Evolutionary conservation across 2,113 vertebrate genomes (phyloP), one percentile per base, ranked within the genome.

Genomic region (Lycocorax pyrrhopterus): DNA sequence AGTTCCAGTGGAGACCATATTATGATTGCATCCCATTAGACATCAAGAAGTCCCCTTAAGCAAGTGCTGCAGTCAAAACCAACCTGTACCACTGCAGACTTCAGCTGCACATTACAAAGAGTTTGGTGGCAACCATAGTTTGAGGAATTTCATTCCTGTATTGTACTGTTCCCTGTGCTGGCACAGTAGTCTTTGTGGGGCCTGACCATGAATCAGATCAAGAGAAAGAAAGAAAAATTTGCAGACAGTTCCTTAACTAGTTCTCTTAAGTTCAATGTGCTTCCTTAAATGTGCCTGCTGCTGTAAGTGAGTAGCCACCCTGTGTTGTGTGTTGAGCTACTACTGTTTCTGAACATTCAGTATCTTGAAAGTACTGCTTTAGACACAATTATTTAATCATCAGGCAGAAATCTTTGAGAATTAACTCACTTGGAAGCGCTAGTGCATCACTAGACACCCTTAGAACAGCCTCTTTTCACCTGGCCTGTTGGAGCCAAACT

Each of bases 261-360:
- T 46, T 84, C 10, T 59, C 13, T 56, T 69, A 27, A 33, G 49
- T 16, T 32, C 41, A 25, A 14, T 53, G 8, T 62, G 30, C 46
- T 68, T 85, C 23, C 29, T 63, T 72, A 67, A 35, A 25, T 20
- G 39, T 41, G 6, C 20, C 39, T 63, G 23, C 47, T 73, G 67
- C 37, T 41, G 15, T 12, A 46, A 37, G 47, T 25, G 58, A 39
- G 10, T 33, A 35, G 26, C 14, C 18, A 19, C 0, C 0, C 39
- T 79, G 10, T 46, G 71, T 5, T 72, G 16, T 83, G 20, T 53
- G 23, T 55, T 0, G 0, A 64, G 30, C 39, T 30, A 25, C 67
- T 76, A 1, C 27, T 3, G 3, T 55, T 49, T 60, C 67, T 83
- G 67, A 39, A 84, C 16, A 15, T 37, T 67, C 18, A 46, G 5